Conservation (phyloP, 2,888 invertebrate genomes). For the Selenia dentaria region DNA sequence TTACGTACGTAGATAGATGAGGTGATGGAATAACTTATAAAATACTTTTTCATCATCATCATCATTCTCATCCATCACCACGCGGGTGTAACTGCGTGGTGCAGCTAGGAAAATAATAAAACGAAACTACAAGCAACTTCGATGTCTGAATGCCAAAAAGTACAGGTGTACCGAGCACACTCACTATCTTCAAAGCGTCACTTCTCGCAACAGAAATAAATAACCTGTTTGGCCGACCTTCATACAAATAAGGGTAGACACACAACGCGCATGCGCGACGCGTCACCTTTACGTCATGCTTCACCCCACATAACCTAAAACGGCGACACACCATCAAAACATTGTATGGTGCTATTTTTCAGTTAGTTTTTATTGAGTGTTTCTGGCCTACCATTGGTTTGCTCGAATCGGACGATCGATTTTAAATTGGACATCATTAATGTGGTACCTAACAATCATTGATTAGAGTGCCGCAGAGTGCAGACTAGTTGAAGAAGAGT, state of each 20-base stretch:
- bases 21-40: no score
- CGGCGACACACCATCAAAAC: conserved; percentile 30
- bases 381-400: conserved; percentile 24
- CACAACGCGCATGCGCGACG: conserved; percentile 49
- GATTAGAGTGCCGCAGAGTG: no score
- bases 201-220: no score
- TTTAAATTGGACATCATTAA: conserved; percentile 40
- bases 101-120: no score
- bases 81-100: no score
- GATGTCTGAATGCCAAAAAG: no score
- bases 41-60: no score
- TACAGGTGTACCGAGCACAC: no score
- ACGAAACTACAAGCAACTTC: no score
- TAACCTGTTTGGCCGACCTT: not conserved
- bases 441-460: conserved; percentile 16
- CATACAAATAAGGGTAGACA: not conserved
- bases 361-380: conserved; percentile 26
- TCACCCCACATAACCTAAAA: conserved; percentile 49
- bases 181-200: no score
- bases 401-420: conserved; percentile 45
- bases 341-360: conserved; percentile 15
- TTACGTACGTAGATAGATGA: no score
- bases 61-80: no score
- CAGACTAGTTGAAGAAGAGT: not conserved
- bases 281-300: conserved; percentile 10